These are phyloP conservation scores for Pardosa pseudoannulata DNA, from an alignment of 2,888 invertebrate species.

Conservation along the genomic window DNA sequence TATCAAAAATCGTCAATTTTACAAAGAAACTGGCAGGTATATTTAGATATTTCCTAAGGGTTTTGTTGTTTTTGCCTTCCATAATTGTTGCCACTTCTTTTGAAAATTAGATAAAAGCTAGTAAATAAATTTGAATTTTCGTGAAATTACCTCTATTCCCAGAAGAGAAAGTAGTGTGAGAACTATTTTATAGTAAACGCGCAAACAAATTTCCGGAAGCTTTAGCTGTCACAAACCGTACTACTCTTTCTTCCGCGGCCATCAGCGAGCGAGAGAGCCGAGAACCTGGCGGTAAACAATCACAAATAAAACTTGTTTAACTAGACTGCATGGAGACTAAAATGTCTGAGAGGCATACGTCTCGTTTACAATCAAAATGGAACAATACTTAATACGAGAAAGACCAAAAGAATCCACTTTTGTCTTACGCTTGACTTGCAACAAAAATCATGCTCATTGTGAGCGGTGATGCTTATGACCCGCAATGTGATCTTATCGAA, in stretches of 20 bases:
- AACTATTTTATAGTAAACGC: too few relatives aligned
- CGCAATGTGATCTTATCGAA: background rate
- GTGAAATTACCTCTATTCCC: too few relatives aligned
- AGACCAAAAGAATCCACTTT: background rate
- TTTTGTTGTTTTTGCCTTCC: too few relatives aligned
- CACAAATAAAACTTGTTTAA: background rate
- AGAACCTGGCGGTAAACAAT: background rate
- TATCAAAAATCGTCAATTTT: too few relatives aligned
- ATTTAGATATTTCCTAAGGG: too few relatives aligned
- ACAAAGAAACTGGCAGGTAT: too few relatives aligned
- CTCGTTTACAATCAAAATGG: background rate
- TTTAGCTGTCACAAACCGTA: too few relatives aligned
- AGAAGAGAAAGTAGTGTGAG: too few relatives aligned
- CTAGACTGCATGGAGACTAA: background rate
- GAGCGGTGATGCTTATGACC: background rate
- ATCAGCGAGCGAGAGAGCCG: background rate
- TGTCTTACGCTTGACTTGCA: constrained; percentile 1
- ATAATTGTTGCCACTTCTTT: too few relatives aligned
- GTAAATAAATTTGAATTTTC: too few relatives aligned
- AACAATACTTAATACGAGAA: background rate
- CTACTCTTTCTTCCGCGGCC: background rate
- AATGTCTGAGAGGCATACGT: background rate
- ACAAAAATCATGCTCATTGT: background rate
- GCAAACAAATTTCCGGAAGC: too few relatives aligned
- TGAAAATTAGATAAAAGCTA: too few relatives aligned